These are phyloP conservation scores for Drosophila miranda DNA, from an alignment of 1,140 invertebrate genomes.

Conservation along the genomic window DNA sequence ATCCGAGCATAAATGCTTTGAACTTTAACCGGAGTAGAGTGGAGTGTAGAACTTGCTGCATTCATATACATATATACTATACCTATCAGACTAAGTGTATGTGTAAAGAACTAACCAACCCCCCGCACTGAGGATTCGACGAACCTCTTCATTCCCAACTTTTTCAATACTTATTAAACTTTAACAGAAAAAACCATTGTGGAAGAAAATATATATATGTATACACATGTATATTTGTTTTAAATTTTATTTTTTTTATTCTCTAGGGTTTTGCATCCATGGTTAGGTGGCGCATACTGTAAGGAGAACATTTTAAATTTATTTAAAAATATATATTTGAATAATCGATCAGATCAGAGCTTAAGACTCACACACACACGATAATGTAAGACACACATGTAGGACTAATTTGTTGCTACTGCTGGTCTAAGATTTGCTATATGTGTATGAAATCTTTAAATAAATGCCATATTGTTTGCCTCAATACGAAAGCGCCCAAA, in stretches of 20 bases:
- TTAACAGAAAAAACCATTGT: conserved; percentile 35
- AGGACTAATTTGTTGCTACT: conserved; percentile 58
- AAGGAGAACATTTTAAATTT: conserved; percentile 1
- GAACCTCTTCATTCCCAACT: conserved; percentile 55
- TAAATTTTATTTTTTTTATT: conserved; percentile 45
- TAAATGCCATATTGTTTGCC: conserved; percentile 62
- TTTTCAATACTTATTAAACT: conserved; percentile 36
- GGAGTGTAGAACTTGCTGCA: conserved; percentile 28
- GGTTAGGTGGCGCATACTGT: conserved; percentile 60
- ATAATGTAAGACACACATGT: conserved; percentile 44
- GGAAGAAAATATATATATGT: conserved; percentile 42
- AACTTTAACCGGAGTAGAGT: conserved; percentile 14
- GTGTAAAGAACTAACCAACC: conserved; percentile 24
- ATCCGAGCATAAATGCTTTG: conserved; percentile 22
- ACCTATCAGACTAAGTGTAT: conserved; percentile 43
- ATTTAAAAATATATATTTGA: conserved; percentile 38
- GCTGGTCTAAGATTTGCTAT: conserved; percentile 69
- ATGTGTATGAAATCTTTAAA: conserved; percentile 68
- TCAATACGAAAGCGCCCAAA: not conserved
- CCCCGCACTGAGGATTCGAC: conserved; percentile 13
- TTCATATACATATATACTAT: conserved; percentile 29
- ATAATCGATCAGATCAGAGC: conserved; percentile 47
- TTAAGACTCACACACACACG: conserved; percentile 46
- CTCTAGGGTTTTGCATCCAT: conserved; percentile 62
- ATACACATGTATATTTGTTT: conserved; percentile 43